Evolutionary conservation across 1,140 invertebrate genomes (phyloP), one percentile per base, ranked within the genome.

Genomic region (Nebria ingens): DNA sequence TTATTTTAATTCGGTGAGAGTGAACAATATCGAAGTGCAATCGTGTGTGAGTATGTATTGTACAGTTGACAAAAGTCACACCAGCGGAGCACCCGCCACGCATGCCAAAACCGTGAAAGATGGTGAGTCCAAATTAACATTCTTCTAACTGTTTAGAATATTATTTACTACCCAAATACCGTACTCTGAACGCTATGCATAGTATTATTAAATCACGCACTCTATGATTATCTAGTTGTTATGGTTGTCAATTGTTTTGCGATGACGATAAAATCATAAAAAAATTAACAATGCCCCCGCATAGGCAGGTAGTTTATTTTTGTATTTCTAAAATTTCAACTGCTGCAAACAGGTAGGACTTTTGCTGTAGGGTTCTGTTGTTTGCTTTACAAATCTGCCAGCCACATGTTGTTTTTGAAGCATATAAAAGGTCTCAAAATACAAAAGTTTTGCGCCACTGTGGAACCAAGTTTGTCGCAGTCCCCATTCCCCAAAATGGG

Each of bases 1-100:
- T 63, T 63, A 66, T 63, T 63, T 62, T 63, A 64, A 64, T 71
- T 71, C 69, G 69, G 69, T 71, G 69, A 71, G 66, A 67, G 64
- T 71, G 64, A 66, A 66, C 66, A 64, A 58, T 60, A 62, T 61
- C 56, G 54, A 62, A 64, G 64, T 68, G 65, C 63, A 68, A 65
- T 62, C 62, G 62, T 63, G 59, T 64, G 61, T 65, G 64, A 69
- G 63, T 65, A 71, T 71, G 69, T 70, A 71, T 65, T 69, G 69
- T 63, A 69, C 66, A 54, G 67, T 70, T 64, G 68, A 70, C 61
- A 69, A 71, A 62, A 63, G 62, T 56, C 62, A 65, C 56, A 66
- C 64, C 61, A 67, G 65, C 61, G 66, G 61, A 56, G 61, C 64
- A 54, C 62, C 67, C 51, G 66, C 65, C 65, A 64, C 67, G 52